A percentile compares a stretch with the other conserved stretches of the same genome.
Conservation (phyloP, 2,797 vertebrate species). For the Scyliorhinus canicula region DNA sequence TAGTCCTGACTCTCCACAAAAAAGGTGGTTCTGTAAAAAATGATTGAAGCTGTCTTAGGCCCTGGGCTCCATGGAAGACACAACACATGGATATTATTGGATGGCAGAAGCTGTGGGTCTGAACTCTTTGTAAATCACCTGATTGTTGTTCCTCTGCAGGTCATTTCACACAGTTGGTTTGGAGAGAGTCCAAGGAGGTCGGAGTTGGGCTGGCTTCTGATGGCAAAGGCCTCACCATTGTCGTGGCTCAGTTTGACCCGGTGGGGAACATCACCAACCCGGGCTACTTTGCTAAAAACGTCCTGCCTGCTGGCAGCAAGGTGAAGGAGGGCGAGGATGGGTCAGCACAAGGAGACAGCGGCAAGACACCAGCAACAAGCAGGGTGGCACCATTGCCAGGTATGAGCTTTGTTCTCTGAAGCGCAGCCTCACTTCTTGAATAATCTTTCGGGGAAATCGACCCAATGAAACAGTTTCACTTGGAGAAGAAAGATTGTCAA, state of each 20-base stretch:
- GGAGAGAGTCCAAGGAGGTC: conserved; percentile 47
- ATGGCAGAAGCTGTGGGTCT: neutral
- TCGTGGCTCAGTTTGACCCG: conserved; percentile 50
- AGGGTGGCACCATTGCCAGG: neutral
- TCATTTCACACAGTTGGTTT: conserved; percentile 55
- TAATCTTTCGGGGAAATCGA: no score
- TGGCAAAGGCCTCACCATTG: conserved; percentile 49
- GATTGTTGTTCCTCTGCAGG: conserved; percentile 41
- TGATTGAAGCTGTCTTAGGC: no score
- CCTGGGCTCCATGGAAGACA: neutral
- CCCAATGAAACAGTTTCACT: no score
- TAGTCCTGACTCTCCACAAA: no score
- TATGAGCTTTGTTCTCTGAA: neutral
- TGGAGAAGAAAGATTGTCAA: neutral
- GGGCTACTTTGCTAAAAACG: conserved; percentile 52
- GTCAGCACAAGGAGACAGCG: neutral
- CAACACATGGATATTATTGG: neutral
- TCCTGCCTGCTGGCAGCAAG: conserved; percentile 43
- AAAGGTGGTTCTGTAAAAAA: no score
- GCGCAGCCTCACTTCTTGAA: no score
- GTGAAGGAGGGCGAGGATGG: neutral
- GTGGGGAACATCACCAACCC: conserved; percentile 51
- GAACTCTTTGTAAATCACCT: neutral
- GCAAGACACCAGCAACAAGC: neutral
- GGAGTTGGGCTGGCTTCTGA: conserved; percentile 49